A percentile compares a stretch with the other conserved stretches of the same genome.
phyloP scores from a whole-genome alignment of 2,797 vertebrate genomes.

The Pseudomugil gertrudae region DNA sequence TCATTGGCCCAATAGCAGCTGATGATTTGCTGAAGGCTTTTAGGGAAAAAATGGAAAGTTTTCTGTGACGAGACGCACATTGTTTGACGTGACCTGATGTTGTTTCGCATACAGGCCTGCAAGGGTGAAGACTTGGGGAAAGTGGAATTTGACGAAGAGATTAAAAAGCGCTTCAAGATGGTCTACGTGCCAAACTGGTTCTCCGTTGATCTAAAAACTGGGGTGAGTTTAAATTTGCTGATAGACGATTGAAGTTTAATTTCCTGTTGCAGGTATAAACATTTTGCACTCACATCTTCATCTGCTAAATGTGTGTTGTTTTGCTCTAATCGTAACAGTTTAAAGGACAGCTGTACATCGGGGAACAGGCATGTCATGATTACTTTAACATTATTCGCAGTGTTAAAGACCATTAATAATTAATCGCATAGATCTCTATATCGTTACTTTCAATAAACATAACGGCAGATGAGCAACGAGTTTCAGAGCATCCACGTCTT shows the following conservation, averaged over 20 bases:
- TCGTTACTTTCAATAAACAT: no score
- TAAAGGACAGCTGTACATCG: no score
- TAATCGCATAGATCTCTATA: no score
- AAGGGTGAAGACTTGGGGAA: constrained; percentile 98
- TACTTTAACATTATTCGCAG: no score
- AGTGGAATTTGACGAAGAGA: constrained; percentile 98
- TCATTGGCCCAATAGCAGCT: no score
- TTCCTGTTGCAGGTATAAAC: not conserved
- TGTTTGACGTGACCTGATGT: not conserved
- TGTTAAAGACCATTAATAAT: no score
- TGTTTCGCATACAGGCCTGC: constrained; percentile 86
- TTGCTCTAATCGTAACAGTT: not conserved
- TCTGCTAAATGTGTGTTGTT: not conserved
- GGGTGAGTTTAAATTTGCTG: constrained; percentile 83
- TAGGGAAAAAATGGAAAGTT: not conserved
- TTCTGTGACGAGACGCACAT: not conserved
- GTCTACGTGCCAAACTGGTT: constrained; percentile 99
- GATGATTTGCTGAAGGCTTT: not conserved
- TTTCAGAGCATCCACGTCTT: no score
- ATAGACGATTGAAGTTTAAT: not conserved
- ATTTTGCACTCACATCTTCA: not conserved
- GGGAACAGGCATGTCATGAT: no score
- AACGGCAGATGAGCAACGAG: no score
- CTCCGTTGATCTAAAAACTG: constrained; percentile 98
- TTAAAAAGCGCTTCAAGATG: constrained; percentile 99